phyloP scores from a whole-genome alignment of 92 coral and sea anemone species.

The Phenganax marumi region DNA sequence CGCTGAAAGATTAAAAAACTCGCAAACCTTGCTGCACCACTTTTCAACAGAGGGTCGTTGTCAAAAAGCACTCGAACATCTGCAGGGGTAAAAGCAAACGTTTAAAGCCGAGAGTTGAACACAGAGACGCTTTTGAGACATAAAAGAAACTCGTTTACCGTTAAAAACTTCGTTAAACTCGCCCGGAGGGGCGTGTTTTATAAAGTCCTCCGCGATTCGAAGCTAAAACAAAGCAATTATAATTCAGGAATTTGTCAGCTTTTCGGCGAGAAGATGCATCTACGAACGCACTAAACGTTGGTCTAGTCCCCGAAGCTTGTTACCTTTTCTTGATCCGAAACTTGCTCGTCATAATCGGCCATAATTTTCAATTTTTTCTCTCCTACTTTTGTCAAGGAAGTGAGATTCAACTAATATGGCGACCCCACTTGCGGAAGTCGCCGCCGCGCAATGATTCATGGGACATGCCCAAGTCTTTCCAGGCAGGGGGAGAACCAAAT shows the following conservation, averaged over 20 bases:
- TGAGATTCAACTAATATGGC: constrained; percentile 39
- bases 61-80: constrained; percentile 91
- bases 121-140: not conserved
- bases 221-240: constrained; percentile 64
- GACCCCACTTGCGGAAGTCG: constrained; percentile 37
- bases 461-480: not conserved
- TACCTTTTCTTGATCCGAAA: constrained; percentile 93
- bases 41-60: constrained; percentile 83
- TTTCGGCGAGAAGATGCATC: constrained; percentile 3
- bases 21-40: constrained; percentile 79
- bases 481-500: not conserved
- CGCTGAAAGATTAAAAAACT: not conserved
- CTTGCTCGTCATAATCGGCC: constrained; percentile 93
- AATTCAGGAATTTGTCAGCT: constrained; percentile 21
- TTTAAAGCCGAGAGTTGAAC: not conserved
- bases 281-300: not conserved
- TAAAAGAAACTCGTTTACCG: constrained; percentile 61
- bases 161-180: constrained; percentile 99
- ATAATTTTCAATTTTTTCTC: constrained; percentile 52
- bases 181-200: constrained; percentile 99
- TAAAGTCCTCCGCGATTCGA: constrained; percentile 97
- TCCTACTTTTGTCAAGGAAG: constrained; percentile 18
- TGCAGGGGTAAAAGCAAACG: constrained; percentile 37
- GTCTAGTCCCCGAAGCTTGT: constrained; percentile 1
- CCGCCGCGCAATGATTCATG: constrained; percentile 12